Evolutionary conservation across 2,797 vertebrate species (phyloP), one percentile per base, ranked within the genome.

Genomic region (Chelidonichthys spinosus): DNA sequence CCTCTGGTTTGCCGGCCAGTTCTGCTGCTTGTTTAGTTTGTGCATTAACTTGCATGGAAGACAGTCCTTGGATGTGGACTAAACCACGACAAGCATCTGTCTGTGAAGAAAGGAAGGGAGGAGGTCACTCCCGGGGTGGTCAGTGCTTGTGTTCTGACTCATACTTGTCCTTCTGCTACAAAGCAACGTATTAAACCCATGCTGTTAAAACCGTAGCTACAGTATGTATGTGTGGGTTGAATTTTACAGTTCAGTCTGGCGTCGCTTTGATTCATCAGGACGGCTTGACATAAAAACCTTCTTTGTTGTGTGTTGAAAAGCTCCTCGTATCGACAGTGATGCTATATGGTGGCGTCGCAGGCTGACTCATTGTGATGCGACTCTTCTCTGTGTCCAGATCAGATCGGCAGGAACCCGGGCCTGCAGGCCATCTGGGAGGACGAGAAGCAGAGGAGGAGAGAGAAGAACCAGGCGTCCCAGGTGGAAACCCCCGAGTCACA

Each of bases 361-460:
- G 37, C 47, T 86, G 66, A 85, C 33, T n/a, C 1, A 2, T 11
- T 70, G 44, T 72, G 44, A 25, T 64, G 72, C 63, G 55, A 44
- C 43, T 77, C 35, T 67, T 6, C 13, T 76, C 61, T 74, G 39
- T 76, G 87, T 94, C 72, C 88, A 99, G 98, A 92, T 95, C 97
- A 98, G 88, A 95, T 98, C 74, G 97, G 96, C 81, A 95, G 92
- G 86, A 99, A 99, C 82, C 98, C 98, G 7, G 98, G 98, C 44
- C 94, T 99, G 18, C 97, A 97, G 88, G 96, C 95, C 71, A 98
- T 99, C 92, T 99, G 98, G 98, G 98, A 99, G 89, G 98, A 99
- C 68, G 98, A 99, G 92, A 98, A 97, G 87, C 97, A 96, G 87
- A 94, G 98, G 55, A 94, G 97, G 83, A 95, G 96, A 82, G 94